phyloP scores from a whole-genome alignment of 2,113 vertebrate species.

The Peromyscus maniculatus region DNA sequence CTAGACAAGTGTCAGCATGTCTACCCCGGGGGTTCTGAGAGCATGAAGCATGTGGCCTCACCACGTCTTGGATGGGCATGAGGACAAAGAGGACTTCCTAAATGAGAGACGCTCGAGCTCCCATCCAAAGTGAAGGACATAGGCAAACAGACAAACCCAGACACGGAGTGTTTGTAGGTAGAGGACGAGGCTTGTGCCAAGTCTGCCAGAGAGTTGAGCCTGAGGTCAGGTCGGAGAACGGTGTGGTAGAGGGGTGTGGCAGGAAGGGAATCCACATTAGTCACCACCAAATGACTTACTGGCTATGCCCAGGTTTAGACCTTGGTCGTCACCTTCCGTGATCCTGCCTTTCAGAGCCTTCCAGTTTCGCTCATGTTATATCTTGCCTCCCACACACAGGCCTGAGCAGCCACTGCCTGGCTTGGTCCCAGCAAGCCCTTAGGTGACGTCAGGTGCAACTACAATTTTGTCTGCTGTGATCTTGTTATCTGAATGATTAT shows the following conservation, averaged over 20 bases:
- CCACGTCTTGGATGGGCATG: not conserved
- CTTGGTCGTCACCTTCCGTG: slow-evolving; percentile 50
- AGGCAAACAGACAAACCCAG: not conserved
- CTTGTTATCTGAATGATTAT: slow-evolving; percentile 30
- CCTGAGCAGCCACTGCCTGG: not conserved
- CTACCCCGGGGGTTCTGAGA: not conserved
- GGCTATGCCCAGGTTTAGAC: slow-evolving; percentile 44
- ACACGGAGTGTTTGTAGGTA: not conserved
- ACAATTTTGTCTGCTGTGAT: not conserved
- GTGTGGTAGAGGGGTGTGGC: not conserved
- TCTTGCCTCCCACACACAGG: not conserved
- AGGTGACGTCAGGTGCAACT: not conserved
- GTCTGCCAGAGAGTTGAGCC: not conserved
- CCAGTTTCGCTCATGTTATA: slow-evolving; percentile 5
- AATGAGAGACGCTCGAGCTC: slow-evolving; percentile 22
- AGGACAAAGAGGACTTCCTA: not conserved
- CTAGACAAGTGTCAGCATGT: not conserved
- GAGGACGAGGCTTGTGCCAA: not conserved
- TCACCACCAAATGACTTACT: slow-evolving; percentile 40
- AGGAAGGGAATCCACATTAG: slow-evolving; percentile 49
- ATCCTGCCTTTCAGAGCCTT: slow-evolving; percentile 12
- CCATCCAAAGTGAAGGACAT: not conserved
- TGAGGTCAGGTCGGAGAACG: not conserved
- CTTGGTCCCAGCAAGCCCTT: slow-evolving; percentile 41
- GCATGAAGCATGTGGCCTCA: not conserved